Base-by-base conservation (phyloP, 2,797 vertebrate species). In the Melopsittacus undulatus region DNA sequence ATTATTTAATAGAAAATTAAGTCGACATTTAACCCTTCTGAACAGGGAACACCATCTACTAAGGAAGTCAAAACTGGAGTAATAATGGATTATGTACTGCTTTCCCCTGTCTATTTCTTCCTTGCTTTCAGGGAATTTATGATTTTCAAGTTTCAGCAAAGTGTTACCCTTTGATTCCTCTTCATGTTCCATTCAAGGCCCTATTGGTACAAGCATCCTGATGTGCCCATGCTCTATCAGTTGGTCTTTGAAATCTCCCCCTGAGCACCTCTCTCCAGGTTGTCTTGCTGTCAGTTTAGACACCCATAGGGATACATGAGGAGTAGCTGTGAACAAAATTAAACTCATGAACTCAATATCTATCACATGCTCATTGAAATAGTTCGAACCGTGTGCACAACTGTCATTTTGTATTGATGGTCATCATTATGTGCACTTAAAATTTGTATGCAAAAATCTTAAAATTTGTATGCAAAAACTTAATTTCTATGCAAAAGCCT, bases 351-450 rank as follows among this genome's bases (percentile, higher is more conserved):
- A 49, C 24, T 20, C 11, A 42, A 2, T 30, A 48, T 48, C 45
- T 6, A 29, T 59, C n/a, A n/a, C 9, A 20, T 17, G 9, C 19
- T 56, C 17, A 45, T 30, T 26, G 10, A 26, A 79, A 42, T 18
- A 62, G 1, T 57, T 84, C 52, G 18, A 73, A 12, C 7, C 56
- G 5, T 36, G 48, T 0, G 1, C 1, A 4, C 30, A 51, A 51
- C 12, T 87, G 36, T 5, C 3, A 10, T 42, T 89, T 84, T 3
- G 29, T 68, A 36, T 30, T 51, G 38, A 49, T 20, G 51, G 26
- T 51, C 1, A 10, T 36, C 21, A 34, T 3, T 40, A 5, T 5
- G 5, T 54, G 9, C 18, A 32, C 14, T 56, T 57, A 43, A 68
- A 92, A 87, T 0, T 10, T 81, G 4, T 19, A 30, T 4, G 13